These are phyloP conservation scores for Triplophysa dalaica DNA, from an alignment of 2,113 vertebrate genomes.

Conservation along the genomic window DNA sequence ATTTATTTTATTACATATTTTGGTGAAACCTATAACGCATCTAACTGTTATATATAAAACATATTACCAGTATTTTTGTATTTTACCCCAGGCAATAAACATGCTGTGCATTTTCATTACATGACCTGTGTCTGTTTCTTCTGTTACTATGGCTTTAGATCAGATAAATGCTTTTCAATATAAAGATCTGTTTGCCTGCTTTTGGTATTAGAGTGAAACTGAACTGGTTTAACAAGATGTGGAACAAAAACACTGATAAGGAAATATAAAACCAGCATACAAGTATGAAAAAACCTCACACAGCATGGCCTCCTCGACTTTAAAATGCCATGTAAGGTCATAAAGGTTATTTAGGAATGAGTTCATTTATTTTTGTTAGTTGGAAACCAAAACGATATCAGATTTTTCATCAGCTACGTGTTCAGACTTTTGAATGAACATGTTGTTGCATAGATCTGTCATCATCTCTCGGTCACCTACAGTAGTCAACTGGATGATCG, in stretches of 20 bases:
- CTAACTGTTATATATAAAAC: constrained; percentile 41
- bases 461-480: not conserved
- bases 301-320: not conserved
- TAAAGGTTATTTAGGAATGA: not conserved
- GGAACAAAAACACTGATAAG: not conserved
- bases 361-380: not conserved
- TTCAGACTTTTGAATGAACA: not conserved
- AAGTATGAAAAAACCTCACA: not conserved
- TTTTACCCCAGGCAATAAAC: constrained; percentile 65
- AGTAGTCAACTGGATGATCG: not conserved
- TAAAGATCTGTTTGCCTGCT: not conserved
- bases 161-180: not conserved
- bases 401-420: not conserved
- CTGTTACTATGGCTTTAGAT: constrained; percentile 5
- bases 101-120: constrained; percentile 45
- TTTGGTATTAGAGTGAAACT: not conserved
- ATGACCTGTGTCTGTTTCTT: constrained; percentile 15
- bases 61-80: constrained; percentile 64
- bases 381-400: not conserved
- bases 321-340: not conserved
- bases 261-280: constrained; percentile 12
- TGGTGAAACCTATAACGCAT: constrained; percentile 52
- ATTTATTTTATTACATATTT: constrained; percentile 63
- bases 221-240: constrained; percentile 34
- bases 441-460: not conserved